Evolutionary conservation across 2,797 vertebrate species (phyloP).

Genomic region (Microctenopoma lineatum): DNA sequence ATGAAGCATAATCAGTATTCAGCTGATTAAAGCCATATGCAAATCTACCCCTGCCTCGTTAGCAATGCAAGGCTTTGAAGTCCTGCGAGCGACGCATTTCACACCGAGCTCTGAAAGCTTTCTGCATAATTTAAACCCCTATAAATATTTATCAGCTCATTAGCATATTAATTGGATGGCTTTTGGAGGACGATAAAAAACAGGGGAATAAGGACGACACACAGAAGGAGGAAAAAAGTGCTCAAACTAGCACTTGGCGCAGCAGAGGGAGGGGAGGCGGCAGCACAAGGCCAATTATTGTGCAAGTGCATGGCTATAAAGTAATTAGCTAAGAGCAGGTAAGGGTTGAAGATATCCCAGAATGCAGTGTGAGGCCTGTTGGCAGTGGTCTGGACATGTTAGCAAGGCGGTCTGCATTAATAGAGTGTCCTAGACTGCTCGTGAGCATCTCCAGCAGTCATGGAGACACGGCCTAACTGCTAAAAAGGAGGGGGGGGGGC

Average conservation of each 20-base stretch:
- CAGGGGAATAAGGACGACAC: conserved; percentile 78
- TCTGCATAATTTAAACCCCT: conserved; percentile 98
- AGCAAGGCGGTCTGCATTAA: conserved; percentile 78
- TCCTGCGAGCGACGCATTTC: conserved; percentile 98
- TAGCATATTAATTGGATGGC: conserved; percentile 99
- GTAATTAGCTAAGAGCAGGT: conserved; percentile 83
- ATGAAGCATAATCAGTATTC: conserved; percentile 99
- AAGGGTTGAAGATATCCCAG: conserved; percentile 72
- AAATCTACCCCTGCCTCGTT: conserved; percentile 96
- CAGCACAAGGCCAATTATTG: conserved; percentile 84
- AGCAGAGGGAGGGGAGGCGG: conserved; percentile 58
- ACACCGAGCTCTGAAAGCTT: conserved; percentile 97
- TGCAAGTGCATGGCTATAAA: conserved; percentile 69
- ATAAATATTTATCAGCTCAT: conserved; percentile 99
- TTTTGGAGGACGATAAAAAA: conserved; percentile 85
- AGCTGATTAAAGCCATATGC: conserved; percentile 99
- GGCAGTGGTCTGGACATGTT: conserved; percentile 80
- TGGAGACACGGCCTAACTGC: conserved; percentile 50
- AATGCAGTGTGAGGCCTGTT: conserved; percentile 87
- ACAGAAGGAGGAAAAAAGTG: conserved; percentile 58
- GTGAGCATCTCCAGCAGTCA: conserved; percentile 60
- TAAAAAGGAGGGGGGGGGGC: conserved; percentile 30
- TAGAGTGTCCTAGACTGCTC: conserved; percentile 48
- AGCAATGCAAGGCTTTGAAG: conserved; percentile 99
- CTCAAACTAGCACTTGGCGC: conserved; percentile 77